These are phyloP conservation scores for Gymnoscopelus microlampas DNA, from an alignment of 2,797 vertebrate genomes.

Conservation along the genomic window DNA sequence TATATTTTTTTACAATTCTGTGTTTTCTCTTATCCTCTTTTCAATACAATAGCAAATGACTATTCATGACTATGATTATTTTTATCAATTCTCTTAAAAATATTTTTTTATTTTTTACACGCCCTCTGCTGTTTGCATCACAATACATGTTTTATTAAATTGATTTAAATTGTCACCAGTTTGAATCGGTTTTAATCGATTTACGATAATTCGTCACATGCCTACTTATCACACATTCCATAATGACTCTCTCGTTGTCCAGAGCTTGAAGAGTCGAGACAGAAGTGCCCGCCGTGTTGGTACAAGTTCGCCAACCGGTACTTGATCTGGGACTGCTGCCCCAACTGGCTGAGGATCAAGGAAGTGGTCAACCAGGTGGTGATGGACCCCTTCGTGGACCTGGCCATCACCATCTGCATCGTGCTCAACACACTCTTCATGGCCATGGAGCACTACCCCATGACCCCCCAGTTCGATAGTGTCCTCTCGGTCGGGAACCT, in stretches of 20 bases:
- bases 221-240: too few species aligned
- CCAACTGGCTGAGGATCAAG: conserved; percentile 92
- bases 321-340: conserved; percentile 97
- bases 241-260: conserved; percentile 6
- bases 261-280: conserved; percentile 98
- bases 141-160: too few species aligned
- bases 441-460: conserved; percentile 98
- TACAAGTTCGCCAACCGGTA: conserved; percentile 95
- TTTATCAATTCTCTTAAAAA: too few species aligned
- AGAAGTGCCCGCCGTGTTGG: conserved; percentile 98
- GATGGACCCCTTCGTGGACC: conserved; percentile 98
- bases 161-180: too few species aligned
- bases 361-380: conserved; percentile 89
- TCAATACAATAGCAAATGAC: too few species aligned
- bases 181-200: too few species aligned
- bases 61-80: too few species aligned
- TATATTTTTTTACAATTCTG: too few species aligned
- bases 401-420: conserved; percentile 98
- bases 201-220: too few species aligned
- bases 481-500: conserved; percentile 93
- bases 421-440: conserved; percentile 98
- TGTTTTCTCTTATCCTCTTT: too few species aligned
- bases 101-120: too few species aligned
- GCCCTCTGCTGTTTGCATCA: too few species aligned
- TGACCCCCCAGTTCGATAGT: conserved; percentile 89